Conservation (phyloP, 2,113 vertebrate species). For the Lates calcarifer region DNA sequence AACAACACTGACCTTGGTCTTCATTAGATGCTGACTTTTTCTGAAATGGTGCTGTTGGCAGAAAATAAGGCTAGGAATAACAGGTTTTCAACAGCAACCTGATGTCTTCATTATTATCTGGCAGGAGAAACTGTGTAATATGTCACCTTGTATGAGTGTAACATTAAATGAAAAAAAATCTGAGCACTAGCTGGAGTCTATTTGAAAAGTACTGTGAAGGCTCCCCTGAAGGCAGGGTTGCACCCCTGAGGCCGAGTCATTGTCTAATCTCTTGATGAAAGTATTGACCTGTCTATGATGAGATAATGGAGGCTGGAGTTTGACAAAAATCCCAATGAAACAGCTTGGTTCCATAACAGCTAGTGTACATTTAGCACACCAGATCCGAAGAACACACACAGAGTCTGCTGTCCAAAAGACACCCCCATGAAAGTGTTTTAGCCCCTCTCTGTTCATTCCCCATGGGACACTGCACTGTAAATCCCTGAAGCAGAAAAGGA, state of each 20-base stretch:
- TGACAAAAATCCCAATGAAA: slow-evolving; percentile 46
- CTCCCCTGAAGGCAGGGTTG: slow-evolving; percentile 21
- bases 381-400: slow-evolving; percentile 30
- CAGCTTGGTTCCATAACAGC: slow-evolving; percentile 29
- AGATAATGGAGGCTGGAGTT: slow-evolving; percentile 48
- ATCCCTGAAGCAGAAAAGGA: slow-evolving; percentile 33
- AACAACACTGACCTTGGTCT: not conserved
- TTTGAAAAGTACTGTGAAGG: slow-evolving; percentile 24
- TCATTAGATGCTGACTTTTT: slow-evolving; percentile 5
- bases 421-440: slow-evolving; percentile 43
- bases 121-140: slow-evolving; percentile 5
- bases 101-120: slow-evolving; percentile 3
- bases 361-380: slow-evolving; percentile 35
- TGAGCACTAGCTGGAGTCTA: slow-evolving; percentile 20
- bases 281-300: slow-evolving; percentile 61
- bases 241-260: slow-evolving; percentile 18
- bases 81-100: not conserved
- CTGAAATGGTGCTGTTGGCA: not conserved
- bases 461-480: slow-evolving; percentile 28
- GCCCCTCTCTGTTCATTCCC: slow-evolving; percentile 31
- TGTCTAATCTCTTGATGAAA: slow-evolving; percentile 63
- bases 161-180: slow-evolving; percentile 20
- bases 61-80: not conserved
- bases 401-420: slow-evolving; percentile 6
- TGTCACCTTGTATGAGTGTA: slow-evolving; percentile 11